Evolutionary conservation across 1,140 invertebrate species (phyloP).

Genomic region (Drosophila insularis): DNA sequence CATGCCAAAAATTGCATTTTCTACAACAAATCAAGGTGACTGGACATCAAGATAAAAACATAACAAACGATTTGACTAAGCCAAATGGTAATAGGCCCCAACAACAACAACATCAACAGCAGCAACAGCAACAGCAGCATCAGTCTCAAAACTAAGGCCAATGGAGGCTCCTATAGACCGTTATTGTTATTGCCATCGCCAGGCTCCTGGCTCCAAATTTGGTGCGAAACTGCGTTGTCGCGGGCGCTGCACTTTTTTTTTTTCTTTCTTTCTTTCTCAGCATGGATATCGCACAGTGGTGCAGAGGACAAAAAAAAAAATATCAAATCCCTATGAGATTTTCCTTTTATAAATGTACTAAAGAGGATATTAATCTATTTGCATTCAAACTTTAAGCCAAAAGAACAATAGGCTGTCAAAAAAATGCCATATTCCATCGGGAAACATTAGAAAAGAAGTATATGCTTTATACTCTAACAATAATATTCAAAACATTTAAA

Average conservation of each 20-base stretch:
- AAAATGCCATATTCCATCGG: no score
- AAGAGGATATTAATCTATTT: background rate
- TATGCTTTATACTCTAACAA: no score
- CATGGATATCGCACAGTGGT: slow-evolving; percentile 52
- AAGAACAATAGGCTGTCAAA: no score
- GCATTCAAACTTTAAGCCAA: background rate
- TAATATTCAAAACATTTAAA: no score
- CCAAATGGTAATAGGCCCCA: slow-evolving; percentile 75
- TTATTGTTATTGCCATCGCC: slow-evolving; percentile 76
- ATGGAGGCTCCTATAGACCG: slow-evolving; percentile 38
- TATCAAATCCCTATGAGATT: background rate
- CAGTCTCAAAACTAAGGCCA: slow-evolving; percentile 23
- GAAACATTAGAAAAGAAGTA: no score
- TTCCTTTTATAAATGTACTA: background rate
- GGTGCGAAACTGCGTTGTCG: slow-evolving; percentile 77
- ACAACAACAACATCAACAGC: slow-evolving; percentile 39
- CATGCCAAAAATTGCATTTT: slow-evolving; percentile 79
- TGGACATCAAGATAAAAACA: slow-evolving; percentile 81
- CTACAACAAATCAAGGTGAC: slow-evolving; percentile 81
- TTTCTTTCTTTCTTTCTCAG: slow-evolving; percentile 23
- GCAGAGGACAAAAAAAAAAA: background rate
- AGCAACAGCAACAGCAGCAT: slow-evolving; percentile 29
- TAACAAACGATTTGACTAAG: slow-evolving; percentile 81
- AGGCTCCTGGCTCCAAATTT: slow-evolving; percentile 72
- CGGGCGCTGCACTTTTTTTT: slow-evolving; percentile 31